Percentiles rank a stretch among this genome's conserved stretches.
Evolutionary conservation across 2,888 invertebrate genomes (phyloP).

Genomic region (Germaria angustata): DNA sequence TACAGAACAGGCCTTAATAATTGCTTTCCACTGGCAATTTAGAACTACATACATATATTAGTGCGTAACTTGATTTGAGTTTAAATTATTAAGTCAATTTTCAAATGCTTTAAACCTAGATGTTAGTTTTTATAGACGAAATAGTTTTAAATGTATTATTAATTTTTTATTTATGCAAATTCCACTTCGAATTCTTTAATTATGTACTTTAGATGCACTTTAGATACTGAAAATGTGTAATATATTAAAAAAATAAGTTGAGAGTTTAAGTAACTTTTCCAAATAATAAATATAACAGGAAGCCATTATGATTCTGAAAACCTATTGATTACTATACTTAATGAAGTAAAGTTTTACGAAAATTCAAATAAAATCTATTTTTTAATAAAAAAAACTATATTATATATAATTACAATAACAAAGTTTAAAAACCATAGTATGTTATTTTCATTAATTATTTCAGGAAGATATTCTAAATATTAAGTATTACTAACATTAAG

Average conservation of each 20-base stretch:
- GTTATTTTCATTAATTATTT: constrained; percentile 52
- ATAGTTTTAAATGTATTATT: neutral
- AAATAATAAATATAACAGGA: neutral
- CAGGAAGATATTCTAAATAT: constrained; percentile 56
- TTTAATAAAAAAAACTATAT: neutral
- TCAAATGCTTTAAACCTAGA: neutral
- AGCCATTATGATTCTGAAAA: neutral
- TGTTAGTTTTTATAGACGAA: neutral
- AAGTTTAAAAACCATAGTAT: neutral
- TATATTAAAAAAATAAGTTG: neutral
- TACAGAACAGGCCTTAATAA: too few species aligned
- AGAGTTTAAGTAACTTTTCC: neutral
- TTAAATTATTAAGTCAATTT: neutral
- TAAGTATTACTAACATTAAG: constrained; percentile 48
- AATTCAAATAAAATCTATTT: neutral
- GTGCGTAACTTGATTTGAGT: too few species aligned
- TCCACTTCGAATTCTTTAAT: neutral
- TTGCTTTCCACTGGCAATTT: too few species aligned
- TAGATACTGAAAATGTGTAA: neutral
- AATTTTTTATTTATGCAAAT: neutral
- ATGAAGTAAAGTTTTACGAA: neutral
- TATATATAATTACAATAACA: too few species aligned
- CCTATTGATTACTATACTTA: neutral
- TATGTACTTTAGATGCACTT: neutral
- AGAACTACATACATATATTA: too few species aligned